Percentiles rank a stretch among this genome's conserved stretches.
phyloP scores from a whole-genome alignment of 2,888 invertebrate genomes.

The Tetragonisca angustula region DNA sequence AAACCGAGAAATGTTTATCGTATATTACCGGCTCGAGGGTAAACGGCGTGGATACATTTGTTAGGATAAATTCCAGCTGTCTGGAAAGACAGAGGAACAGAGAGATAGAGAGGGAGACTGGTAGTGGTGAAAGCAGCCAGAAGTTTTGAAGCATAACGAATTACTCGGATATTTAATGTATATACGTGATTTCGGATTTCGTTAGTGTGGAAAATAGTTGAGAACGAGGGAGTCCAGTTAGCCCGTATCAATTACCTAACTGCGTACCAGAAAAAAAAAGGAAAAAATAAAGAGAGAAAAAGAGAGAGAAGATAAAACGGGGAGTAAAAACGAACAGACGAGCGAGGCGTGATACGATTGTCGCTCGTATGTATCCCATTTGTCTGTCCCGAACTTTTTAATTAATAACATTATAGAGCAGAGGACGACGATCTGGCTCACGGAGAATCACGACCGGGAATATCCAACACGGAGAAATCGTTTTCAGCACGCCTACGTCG shows the following conservation, averaged over 20 bases:
- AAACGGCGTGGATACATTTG: slow-evolving; percentile 73
- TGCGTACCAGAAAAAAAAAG: slow-evolving; percentile 56
- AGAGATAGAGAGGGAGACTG: slow-evolving; percentile 36
- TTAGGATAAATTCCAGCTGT: slow-evolving; percentile 81
- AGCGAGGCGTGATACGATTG: slow-evolving; percentile 62
- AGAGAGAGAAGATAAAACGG: not conserved
- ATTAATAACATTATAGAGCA: slow-evolving; percentile 77
- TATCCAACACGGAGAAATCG: slow-evolving; percentile 26
- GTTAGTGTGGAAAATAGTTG: slow-evolving; percentile 81
- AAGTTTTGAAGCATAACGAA: slow-evolving; percentile 80
- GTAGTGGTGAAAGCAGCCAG: slow-evolving; percentile 57
- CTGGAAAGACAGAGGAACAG: slow-evolving; percentile 45
- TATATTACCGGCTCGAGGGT: slow-evolving; percentile 71
- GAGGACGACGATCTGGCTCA: slow-evolving; percentile 44
- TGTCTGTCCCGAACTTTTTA: slow-evolving; percentile 80
- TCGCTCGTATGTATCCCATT: slow-evolving; percentile 71
- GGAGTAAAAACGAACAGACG: slow-evolving; percentile 3
- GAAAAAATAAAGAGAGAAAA: not conserved
- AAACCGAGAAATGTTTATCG: slow-evolving; percentile 76
- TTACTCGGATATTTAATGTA: slow-evolving; percentile 82
- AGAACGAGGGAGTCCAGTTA: slow-evolving; percentile 67
- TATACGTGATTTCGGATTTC: slow-evolving; percentile 79
- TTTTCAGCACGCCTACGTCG: slow-evolving; percentile 3
- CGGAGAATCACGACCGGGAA: slow-evolving; percentile 41
- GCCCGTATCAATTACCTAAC: slow-evolving; percentile 79